phyloP scores from a whole-genome alignment of 2,888 invertebrate genomes.

The Mermis nigrescens region DNA sequence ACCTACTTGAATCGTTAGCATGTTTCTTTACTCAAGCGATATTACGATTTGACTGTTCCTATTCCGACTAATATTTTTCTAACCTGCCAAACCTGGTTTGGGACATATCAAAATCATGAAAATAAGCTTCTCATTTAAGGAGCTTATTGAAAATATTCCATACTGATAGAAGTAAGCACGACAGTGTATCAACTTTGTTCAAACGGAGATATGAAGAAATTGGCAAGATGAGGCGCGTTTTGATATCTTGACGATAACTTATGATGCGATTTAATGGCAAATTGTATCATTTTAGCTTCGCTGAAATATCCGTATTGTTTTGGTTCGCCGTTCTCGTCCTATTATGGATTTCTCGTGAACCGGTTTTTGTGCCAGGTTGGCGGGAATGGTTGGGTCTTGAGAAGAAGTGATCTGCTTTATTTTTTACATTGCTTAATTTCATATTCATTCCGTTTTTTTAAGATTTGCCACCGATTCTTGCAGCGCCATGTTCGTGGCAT shows the following conservation, averaged over 20 bases:
- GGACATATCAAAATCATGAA: too few species aligned
- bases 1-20: too few species aligned
- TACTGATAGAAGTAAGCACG: not conserved
- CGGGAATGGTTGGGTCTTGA: not conserved
- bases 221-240: not conserved
- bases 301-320: not conserved
- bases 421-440: too few species aligned
- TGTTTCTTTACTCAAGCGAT: too few species aligned
- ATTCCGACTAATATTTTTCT: too few species aligned
- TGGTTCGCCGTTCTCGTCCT: not conserved
- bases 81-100: too few species aligned
- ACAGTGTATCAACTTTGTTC: not conserved
- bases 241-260: too few species aligned
- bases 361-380: not conserved
- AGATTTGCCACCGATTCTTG: not conserved
- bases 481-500: conserved; percentile 12
- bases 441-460: too few species aligned
- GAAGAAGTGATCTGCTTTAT: not conserved
- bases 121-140: not conserved
- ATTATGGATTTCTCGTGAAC: not conserved
- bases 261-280: too few species aligned
- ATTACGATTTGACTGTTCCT: too few species aligned
- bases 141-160: not conserved
- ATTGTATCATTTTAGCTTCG: not conserved
- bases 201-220: not conserved